A percentile compares a stretch with the other conserved stretches of the same genome.
phyloP scores from a whole-genome alignment of 1,140 invertebrate species.

The Monochamus saltuarius region DNA sequence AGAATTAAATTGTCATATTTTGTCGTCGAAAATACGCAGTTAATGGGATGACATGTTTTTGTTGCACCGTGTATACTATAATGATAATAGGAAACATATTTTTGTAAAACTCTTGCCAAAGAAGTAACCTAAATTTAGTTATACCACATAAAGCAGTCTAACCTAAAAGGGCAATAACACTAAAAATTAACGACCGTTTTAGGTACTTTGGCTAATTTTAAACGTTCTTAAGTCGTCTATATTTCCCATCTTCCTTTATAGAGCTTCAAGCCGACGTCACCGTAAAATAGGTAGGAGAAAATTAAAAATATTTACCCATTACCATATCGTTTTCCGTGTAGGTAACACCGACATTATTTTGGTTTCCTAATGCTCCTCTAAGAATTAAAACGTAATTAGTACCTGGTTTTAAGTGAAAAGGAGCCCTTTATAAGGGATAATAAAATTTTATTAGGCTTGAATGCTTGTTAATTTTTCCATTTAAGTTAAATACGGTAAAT shows the following conservation, averaged over 20 bases:
- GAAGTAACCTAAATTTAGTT: not conserved
- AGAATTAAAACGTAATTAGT: slow-evolving; percentile 7
- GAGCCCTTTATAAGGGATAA: not conserved
- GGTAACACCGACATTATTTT: slow-evolving; percentile 4
- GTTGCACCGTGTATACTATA: too few relatives aligned
- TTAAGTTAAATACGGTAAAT: too few relatives aligned
- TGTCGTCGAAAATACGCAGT: too few relatives aligned
- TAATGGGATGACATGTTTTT: too few relatives aligned
- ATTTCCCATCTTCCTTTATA: slow-evolving; percentile 11
- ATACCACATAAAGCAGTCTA: slow-evolving; percentile 8
- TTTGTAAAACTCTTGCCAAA: not conserved
- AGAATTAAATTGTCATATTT: too few relatives aligned
- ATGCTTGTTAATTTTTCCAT: too few relatives aligned
- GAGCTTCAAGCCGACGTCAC: slow-evolving; percentile 11
- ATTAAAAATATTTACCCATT: slow-evolving; percentile 7
- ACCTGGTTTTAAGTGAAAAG: not conserved
- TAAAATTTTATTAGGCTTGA: not conserved
- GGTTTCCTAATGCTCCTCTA: slow-evolving; percentile 3
- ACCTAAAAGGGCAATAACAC: slow-evolving; percentile 8
- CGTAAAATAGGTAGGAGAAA: slow-evolving; percentile 11
- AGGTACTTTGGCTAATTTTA: slow-evolving; percentile 8
- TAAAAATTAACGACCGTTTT: slow-evolving; percentile 13
- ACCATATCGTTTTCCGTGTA: not conserved
- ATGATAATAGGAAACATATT: too few relatives aligned
- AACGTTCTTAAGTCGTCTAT: slow-evolving; percentile 6